These are phyloP conservation scores for Alexandromys fortis DNA, from an alignment of 2,113 vertebrate genomes.

Conservation along the genomic window DNA sequence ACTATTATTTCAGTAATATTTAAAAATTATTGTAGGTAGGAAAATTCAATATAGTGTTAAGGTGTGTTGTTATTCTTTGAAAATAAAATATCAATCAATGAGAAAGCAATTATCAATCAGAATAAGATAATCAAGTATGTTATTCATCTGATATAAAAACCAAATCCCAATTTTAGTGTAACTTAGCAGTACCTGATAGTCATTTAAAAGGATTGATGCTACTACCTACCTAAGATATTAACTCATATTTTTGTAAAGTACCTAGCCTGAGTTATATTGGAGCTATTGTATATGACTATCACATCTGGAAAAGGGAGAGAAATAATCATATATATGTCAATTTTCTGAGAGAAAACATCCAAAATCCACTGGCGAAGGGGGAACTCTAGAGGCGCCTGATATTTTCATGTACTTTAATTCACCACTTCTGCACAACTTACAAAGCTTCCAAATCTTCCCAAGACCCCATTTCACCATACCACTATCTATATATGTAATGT, in stretches of 20 bases:
- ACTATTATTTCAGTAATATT: neutral
- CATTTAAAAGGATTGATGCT: neutral
- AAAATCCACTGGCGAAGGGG: neutral
- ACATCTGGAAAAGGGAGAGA: neutral
- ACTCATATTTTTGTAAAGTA: neutral
- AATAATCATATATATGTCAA: neutral
- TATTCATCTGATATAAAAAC: neutral
- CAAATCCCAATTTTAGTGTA: neutral
- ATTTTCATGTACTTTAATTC: neutral
- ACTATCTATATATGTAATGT: neutral
- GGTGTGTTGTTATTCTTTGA: neutral
- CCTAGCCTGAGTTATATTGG: neutral
- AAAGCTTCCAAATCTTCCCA: neutral
- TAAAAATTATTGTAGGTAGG: neutral
- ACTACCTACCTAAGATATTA: neutral
- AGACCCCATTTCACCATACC: neutral
- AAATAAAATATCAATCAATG: neutral
- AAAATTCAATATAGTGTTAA: neutral
- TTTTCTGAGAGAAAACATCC: neutral
- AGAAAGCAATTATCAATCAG: neutral
- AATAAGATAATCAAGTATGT: neutral
- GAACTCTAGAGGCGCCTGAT: neutral
- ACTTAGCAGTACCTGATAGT: neutral
- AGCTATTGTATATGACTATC: neutral
- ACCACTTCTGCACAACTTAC: neutral